Base-by-base conservation (phyloP, 2,113 vertebrate genomes). In the Microcebus jonahi region DNA sequence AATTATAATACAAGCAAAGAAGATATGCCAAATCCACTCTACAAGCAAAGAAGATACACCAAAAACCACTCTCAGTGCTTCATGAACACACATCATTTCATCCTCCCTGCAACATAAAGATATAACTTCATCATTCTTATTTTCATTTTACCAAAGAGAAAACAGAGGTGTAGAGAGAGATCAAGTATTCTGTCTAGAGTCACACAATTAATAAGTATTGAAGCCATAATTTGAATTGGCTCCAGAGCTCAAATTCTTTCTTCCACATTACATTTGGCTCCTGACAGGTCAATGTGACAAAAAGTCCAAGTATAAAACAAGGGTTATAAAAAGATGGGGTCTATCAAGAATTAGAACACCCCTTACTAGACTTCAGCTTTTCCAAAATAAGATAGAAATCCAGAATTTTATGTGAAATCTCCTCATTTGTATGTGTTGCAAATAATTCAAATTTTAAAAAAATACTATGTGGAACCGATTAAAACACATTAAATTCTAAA, bases 141-240 rank as follows among this genome's bases (percentile, higher is more conserved):
- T 90, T 71, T 55, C 39, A 95, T 82, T 90, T 93, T 71, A 73
- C 23, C 29, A 27, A 55, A 86, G 23, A 95, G 48, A 95, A 86
- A 79, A 91, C 34, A n/a, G 31, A 91, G n/a, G 31, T 12, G 59
- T 10, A 67, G 31, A 76, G 25, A 88, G 53, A 85, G 29, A 57
- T 57, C 21, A 79, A 63, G 18, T 48, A 73, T 68, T 45, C 29
- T 50, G 27, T 15, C 39, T 15, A 50, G 2, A 68, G 36, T 20
- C 15, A 23, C 34, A 93, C 1, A 12, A 73, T 36, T 80, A 59
- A 7, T 9, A 61, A 65, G 14, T 36, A 8, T 1, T 73, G 42
- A 91, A 81, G 36, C 15, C 82, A 91, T 71, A 86, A 29, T 53
- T 2, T 65, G 59, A 79, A 31, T 29, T 42, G 6, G 29, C 42